Percentiles rank a stretch among this genome's conserved stretches.
These are phyloP conservation scores for Andrena haemorrhoa DNA, from an alignment of 2,888 invertebrate species.

Conservation along the genomic window DNA sequence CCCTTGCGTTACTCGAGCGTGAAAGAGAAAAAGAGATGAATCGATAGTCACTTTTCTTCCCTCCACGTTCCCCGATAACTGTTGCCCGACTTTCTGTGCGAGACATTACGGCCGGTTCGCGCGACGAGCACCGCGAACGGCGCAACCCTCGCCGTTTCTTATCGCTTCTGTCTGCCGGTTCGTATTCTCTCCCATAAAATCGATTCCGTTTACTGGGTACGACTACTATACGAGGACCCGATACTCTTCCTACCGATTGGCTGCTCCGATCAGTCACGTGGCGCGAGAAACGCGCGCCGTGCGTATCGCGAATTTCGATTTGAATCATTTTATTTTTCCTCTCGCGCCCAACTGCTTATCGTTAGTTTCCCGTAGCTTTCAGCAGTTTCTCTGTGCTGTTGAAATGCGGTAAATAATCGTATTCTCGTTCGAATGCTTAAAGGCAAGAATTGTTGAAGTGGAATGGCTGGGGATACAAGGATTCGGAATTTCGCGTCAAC, in stretches of 20 bases:
- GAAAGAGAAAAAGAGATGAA: constrained; percentile 48
- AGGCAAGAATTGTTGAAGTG: constrained; percentile 97
- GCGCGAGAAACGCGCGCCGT: constrained; percentile 40
- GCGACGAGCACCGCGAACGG: background rate
- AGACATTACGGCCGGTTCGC: background rate
- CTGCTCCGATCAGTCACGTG: constrained; percentile 61
- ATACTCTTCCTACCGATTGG: constrained; percentile 51
- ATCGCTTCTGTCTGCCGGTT: background rate
- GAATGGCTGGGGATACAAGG: constrained; percentile 99
- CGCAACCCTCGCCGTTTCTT: background rate
- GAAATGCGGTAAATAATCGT: background rate
- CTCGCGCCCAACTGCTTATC: background rate
- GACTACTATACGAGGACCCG: constrained; percentile 1
- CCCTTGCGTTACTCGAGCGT: constrained; percentile 31
- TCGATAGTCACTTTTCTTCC: constrained; percentile 48
- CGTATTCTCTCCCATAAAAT: constrained; percentile 14
- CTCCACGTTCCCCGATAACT: background rate
- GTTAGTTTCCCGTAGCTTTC: background rate
- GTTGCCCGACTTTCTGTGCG: background rate
- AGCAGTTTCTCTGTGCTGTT: too few species aligned
- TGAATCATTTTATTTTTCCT: background rate
- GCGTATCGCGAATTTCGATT: constrained; percentile 17
- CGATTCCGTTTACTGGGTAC: constrained; percentile 32
- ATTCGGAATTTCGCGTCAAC: constrained; percentile 92
- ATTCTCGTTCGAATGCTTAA: constrained; percentile 45